Evolutionary conservation across 2,113 vertebrate genomes (phyloP).

Genomic region (Psophia crepitans): DNA sequence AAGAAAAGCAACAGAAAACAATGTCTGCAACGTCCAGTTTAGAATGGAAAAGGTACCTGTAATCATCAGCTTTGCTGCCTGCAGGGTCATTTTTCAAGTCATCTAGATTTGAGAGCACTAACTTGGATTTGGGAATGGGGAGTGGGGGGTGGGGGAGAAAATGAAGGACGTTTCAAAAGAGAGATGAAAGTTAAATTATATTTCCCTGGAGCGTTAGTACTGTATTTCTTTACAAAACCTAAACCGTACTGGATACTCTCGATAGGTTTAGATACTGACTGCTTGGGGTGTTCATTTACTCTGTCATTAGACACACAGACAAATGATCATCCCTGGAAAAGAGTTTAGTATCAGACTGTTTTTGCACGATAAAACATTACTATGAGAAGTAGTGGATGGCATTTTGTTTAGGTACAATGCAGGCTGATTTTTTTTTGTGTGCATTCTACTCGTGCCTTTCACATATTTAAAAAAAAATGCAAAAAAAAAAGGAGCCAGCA

Average conservation of each 20-base stretch:
- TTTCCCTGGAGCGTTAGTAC: not conserved
- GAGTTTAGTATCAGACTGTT: not conserved
- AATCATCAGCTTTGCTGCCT: constrained; percentile 16
- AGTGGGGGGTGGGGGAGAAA: too few species aligned
- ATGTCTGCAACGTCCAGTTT: constrained; percentile 42
- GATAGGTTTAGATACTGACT: not conserved
- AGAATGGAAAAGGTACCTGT: constrained; percentile 45
- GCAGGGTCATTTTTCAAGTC: not conserved
- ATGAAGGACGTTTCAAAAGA: constrained; percentile 26
- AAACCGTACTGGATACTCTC: not conserved
- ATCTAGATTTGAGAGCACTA: not conserved
- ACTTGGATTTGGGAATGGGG: not conserved
- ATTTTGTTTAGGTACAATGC: not conserved
- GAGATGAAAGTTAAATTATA: not conserved
- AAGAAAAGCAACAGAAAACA: constrained; percentile 67
- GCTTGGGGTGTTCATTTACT: constrained; percentile 1
- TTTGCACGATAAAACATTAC: not conserved
- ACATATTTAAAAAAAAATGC: not conserved
- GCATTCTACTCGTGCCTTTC: not conserved
- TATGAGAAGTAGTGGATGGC: not conserved
- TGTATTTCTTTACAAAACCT: constrained; percentile 15
- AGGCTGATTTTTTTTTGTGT: not conserved
- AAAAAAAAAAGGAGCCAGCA: not conserved
- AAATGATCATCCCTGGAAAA: constrained; percentile 37
- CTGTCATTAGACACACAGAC: not conserved